Percentiles rank a stretch among this genome's conserved stretches.
These are phyloP conservation scores for Zaprionus lineosus DNA, from an alignment of 2,888 invertebrate species.

Conservation along the genomic window DNA sequence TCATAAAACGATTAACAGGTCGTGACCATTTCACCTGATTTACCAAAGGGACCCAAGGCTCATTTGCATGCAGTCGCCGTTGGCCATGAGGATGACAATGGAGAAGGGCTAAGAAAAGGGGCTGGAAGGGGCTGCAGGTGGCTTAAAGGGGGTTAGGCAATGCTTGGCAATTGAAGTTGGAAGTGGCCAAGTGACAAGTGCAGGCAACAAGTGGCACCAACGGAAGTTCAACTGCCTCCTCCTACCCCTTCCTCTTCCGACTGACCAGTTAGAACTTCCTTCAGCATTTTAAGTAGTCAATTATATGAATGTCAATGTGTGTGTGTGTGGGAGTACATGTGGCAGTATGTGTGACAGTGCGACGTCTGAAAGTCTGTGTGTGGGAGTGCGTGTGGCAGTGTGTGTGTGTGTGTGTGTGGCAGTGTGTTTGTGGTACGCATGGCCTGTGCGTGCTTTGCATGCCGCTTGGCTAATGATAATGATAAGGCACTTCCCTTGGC, in stretches of 20 bases:
- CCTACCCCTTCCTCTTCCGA: conserved; percentile 38
- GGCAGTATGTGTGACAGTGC: neutral
- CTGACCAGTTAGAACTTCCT: conserved; percentile 65
- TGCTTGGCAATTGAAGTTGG: too few species aligned
- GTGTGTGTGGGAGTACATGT: conserved; percentile 1
- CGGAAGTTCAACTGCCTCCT: conserved; percentile 43
- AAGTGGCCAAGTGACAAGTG: conserved; percentile 17
- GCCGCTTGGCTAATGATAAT: conserved; percentile 45
- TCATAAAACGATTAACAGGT: conserved; percentile 76
- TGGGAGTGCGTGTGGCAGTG: neutral
- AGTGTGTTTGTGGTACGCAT: conserved; percentile 1
- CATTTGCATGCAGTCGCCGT: conserved; percentile 63
- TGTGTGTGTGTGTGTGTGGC: neutral
- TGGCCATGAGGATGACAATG: conserved; percentile 37
- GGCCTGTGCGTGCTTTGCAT: conserved; percentile 69
- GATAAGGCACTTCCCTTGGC: conserved; percentile 18
- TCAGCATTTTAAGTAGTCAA: conserved; percentile 68
- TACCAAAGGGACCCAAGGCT: conserved; percentile 39
- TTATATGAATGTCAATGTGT: conserved; percentile 17
- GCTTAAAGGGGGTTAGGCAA: too few species aligned
- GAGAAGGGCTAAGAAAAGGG: too few species aligned
- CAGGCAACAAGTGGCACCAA: conserved; percentile 22
- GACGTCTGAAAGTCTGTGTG: neutral
- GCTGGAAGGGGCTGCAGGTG: too few species aligned
- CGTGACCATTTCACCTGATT: conserved; percentile 80